phyloP scores from a whole-genome alignment of 2,113 vertebrate species.

The Rhodinocichla rosea region DNA sequence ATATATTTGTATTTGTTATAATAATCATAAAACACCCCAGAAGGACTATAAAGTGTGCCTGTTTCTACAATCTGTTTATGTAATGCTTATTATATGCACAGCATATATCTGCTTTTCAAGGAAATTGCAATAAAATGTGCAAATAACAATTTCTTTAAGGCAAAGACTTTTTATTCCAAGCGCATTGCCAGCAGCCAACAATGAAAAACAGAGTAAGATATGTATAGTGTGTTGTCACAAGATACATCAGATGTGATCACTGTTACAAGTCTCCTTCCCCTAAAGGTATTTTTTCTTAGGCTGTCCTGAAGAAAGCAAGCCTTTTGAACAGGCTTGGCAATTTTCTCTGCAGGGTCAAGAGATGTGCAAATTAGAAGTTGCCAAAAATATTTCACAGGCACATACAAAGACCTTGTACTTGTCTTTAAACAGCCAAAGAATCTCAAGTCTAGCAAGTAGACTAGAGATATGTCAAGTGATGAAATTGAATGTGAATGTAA shows the following conservation, averaged over 20 bases:
- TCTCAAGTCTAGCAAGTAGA: conserved; percentile 18
- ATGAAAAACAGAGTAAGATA: neutral
- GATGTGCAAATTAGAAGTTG: conserved; percentile 31
- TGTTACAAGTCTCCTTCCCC: neutral
- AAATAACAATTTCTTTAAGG: conserved; percentile 11
- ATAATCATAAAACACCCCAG: neutral
- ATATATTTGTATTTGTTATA: neutral
- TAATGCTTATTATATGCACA: neutral
- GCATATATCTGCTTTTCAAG: neutral
- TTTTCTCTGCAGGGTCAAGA: conserved; percentile 33
- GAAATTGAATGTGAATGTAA: conserved; percentile 35
- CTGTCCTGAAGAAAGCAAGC: neutral
- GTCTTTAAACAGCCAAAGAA: conserved; percentile 30
- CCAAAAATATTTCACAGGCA: conserved; percentile 32
- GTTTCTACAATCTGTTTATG: conserved; percentile 21
- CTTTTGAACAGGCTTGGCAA: neutral
- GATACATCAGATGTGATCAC: neutral
- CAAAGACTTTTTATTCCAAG: neutral
- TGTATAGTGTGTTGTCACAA: neutral
- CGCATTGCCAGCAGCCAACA: neutral
- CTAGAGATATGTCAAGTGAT: conserved; percentile 8
- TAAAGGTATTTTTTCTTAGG: conserved; percentile 7
- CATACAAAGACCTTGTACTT: conserved; percentile 10
- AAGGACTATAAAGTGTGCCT: neutral
- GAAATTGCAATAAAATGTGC: conserved; percentile 5